phyloP scores from a whole-genome alignment of 2,797 vertebrate genomes.

The Xiphophorus birchmanni region DNA sequence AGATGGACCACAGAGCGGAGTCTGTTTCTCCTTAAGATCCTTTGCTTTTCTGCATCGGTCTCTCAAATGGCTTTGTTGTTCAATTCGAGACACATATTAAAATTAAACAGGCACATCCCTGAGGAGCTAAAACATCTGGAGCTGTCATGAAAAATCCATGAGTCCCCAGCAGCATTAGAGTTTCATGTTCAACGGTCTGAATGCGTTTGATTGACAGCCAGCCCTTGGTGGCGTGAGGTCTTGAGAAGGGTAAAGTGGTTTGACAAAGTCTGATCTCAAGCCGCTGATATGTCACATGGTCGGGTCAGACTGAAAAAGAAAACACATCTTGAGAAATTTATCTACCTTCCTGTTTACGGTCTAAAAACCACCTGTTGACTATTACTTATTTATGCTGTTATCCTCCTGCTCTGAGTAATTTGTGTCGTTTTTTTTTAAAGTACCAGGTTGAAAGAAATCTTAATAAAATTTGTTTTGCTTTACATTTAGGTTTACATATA shows the following conservation, averaged over 20 bases:
- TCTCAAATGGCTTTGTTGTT: neutral
- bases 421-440: neutral
- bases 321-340: constrained; percentile 1
- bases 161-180: constrained; percentile 24
- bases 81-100: neutral
- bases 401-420: neutral
- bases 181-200: constrained; percentile 42
- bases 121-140: constrained; percentile 36
- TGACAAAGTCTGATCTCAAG: constrained; percentile 20
- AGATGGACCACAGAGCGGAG: neutral
- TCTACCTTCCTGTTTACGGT: constrained; percentile 6
- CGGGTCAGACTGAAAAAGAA: constrained; percentile 24
- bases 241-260: constrained; percentile 16
- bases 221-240: constrained; percentile 34
- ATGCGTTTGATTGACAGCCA: constrained; percentile 57
- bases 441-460: neutral
- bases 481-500: neutral
- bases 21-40: neutral
- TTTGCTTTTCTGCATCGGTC: neutral
- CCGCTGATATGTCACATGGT: constrained; percentile 33
- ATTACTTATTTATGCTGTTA: neutral
- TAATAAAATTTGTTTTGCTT: neutral
- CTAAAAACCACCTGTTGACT: neutral
- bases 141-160: constrained; percentile 34
- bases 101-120: constrained; percentile 25